Evolutionary conservation across 2,113 vertebrate species (phyloP).

Genomic region (Origma solitaria): DNA sequence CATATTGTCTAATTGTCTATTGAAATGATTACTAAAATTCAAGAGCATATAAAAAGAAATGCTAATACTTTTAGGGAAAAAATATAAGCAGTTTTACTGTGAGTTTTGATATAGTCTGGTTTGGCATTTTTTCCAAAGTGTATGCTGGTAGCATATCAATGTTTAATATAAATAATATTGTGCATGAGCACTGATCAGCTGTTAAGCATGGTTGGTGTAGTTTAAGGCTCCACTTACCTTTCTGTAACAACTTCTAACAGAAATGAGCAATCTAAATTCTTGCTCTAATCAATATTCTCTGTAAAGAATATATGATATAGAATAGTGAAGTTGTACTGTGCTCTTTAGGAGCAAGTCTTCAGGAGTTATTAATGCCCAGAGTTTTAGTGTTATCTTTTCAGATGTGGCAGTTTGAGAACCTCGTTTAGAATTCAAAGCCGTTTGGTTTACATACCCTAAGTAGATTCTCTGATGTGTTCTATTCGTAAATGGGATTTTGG

Average conservation of each 20-base stretch:
- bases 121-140: not conserved
- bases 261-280: not conserved
- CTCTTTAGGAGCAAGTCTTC: not conserved
- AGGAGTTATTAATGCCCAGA: not conserved
- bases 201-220: not conserved
- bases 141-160: not conserved
- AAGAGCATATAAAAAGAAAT: not conserved
- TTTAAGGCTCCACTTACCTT: not conserved
- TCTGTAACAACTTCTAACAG: not conserved
- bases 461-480: not conserved
- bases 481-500: not conserved
- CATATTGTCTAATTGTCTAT: not conserved
- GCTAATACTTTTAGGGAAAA: not conserved
- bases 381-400: not conserved
- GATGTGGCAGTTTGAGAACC: not conserved
- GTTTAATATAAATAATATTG: not conserved
- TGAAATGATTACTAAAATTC: not conserved
- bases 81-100: not conserved
- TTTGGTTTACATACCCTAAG: not conserved
- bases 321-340: not conserved
- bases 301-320: not conserved
- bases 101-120: not conserved
- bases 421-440: not conserved
- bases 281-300: not conserved
- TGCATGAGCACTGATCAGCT: not conserved